These are phyloP conservation scores for Meloidogyne chitwoodi DNA, from an alignment of 1,140 invertebrate genomes.

Conservation along the genomic window DNA sequence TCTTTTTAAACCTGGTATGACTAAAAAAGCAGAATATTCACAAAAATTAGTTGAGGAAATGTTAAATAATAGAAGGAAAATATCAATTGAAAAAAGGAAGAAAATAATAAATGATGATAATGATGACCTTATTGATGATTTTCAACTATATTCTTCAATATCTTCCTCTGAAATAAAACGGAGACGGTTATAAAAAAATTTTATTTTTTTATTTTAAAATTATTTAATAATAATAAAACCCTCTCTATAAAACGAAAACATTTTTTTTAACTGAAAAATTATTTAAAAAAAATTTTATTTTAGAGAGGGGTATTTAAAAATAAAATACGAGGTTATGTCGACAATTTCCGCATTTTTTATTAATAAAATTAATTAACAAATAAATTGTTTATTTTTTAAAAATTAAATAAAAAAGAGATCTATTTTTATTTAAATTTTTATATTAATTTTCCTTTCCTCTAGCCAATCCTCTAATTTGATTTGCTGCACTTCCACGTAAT, in stretches of 20 bases:
- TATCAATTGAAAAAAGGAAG: background rate
- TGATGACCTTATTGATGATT: background rate
- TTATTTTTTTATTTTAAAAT: too few relatives aligned
- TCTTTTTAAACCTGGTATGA: background rate
- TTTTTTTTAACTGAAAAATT: too few relatives aligned
- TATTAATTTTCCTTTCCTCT: slow-evolving; percentile 13
- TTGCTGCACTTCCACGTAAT: slow-evolving; percentile 34
- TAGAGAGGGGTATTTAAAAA: too few relatives aligned
- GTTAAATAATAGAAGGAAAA: background rate
- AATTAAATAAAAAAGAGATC: background rate
- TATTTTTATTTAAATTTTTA: background rate
- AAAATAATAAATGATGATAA: background rate
- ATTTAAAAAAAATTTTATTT: too few relatives aligned
- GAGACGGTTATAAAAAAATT: background rate
- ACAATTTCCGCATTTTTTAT: too few relatives aligned
- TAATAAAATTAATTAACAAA: background rate
- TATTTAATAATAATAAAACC: too few relatives aligned
- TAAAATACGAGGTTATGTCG: too few relatives aligned
- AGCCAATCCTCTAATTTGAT: slow-evolving; percentile 32
- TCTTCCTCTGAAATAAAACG: background rate
- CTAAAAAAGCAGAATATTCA: background rate
- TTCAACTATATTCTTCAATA: background rate
- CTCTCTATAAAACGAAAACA: too few relatives aligned
- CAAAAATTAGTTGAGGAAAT: background rate
- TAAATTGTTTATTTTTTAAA: background rate